Conservation (phyloP, 2,888 invertebrate genomes). For the Formica aserva region DNA sequence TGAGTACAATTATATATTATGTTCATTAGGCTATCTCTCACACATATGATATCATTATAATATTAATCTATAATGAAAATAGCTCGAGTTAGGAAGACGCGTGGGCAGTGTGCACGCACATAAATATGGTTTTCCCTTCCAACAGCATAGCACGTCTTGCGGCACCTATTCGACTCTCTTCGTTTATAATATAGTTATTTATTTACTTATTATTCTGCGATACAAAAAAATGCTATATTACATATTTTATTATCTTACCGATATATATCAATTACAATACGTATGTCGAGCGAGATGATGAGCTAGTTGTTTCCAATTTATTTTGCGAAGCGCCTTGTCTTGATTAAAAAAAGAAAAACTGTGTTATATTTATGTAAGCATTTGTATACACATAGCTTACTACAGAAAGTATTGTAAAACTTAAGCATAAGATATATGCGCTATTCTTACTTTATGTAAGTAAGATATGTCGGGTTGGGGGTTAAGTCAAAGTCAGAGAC, state of each 20-base stretch:
- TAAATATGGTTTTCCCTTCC: slow-evolving; percentile 86
- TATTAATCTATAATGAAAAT: slow-evolving; percentile 84
- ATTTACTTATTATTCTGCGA: slow-evolving; percentile 81
- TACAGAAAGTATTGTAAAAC: slow-evolving; percentile 83
- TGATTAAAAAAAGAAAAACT: slow-evolving; percentile 59
- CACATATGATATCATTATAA: slow-evolving; percentile 78
- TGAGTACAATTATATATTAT: slow-evolving; percentile 87
- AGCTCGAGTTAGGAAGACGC: slow-evolving; percentile 86
- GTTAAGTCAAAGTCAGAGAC: slow-evolving; percentile 80
- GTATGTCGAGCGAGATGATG: slow-evolving; percentile 78
- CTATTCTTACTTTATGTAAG: slow-evolving; percentile 79
- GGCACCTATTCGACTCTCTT: slow-evolving; percentile 85
- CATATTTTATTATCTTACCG: slow-evolving; percentile 76
- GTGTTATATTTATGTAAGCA: slow-evolving; percentile 81
- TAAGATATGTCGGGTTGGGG: slow-evolving; percentile 77
- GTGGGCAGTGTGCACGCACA: slow-evolving; percentile 86
- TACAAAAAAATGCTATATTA: slow-evolving; percentile 79
- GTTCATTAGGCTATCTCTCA: slow-evolving; percentile 81
- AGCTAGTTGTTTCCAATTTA: slow-evolving; percentile 72
- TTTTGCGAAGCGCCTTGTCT: slow-evolving; percentile 67
- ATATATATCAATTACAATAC: slow-evolving; percentile 76
- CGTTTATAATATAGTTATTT: slow-evolving; percentile 85
- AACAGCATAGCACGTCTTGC: slow-evolving; percentile 86
- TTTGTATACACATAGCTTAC: slow-evolving; percentile 82
- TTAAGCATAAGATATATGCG: slow-evolving; percentile 79